Base-by-base conservation (phyloP, 2,113 vertebrate species). In the Callocephalon fimbriatum region DNA sequence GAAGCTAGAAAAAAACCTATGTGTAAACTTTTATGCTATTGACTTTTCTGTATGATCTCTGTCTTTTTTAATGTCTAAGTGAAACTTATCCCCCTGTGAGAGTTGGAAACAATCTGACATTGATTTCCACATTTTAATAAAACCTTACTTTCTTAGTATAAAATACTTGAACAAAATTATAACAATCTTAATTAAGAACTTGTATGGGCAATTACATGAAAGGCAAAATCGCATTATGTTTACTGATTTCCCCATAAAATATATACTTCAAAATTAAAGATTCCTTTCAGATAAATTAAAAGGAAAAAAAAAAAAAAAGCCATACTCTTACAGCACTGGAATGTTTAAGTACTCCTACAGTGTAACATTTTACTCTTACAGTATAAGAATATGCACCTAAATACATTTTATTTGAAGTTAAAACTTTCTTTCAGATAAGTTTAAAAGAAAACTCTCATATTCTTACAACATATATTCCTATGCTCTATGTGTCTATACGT, bases 401-500 rank as follows among this genome's bases (percentile, higher is more conserved):
- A 73, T 15, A 61, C 1, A 50, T n/a, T 59, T 72, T 47, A 40
- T 85, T 83, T 71, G 37, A 81, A 84, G 17, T 20, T 56, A n/a
- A 90, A 45, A 0, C 15, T 50, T 84, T 62, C 42, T 86, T 56
- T 73, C 61, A 63, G 18, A 21, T 53, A 86, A 62, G 6, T 58
- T 54, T 45, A 51, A 86, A 74, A 68, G 15, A 45, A 87, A 88
- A 68, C 31, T 67, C 26, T 6, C 19, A 37, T 65, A 40, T 75
- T 75, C 54, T 67, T 88, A 25, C 21, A 48, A 48, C 8, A 83
- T 65, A 45, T 63, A 77, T 35, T 47, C 15, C 17, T 72, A 25
- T 31, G 32, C 7, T 27, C 7, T 25, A n/a, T 0, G 0, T n/a
- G 5, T 53, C 11, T 54, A 32, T 7, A n/a, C 1, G 6, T 53